These are phyloP conservation scores for Mythimna lalbum DNA, from an alignment of 2,888 invertebrate genomes.

Conservation along the genomic window DNA sequence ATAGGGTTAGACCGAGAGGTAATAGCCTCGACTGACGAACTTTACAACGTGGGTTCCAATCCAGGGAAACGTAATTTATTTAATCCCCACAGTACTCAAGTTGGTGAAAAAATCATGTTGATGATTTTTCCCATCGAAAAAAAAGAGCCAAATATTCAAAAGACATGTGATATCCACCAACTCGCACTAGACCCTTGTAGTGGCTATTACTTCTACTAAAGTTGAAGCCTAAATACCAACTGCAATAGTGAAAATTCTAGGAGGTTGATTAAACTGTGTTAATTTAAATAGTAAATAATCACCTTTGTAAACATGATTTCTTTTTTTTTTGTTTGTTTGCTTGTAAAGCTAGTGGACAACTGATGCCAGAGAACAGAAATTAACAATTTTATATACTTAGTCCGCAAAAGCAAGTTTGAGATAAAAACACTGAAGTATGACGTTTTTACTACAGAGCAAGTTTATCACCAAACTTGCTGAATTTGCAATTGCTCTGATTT, in stretches of 20 bases:
- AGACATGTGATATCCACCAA: too few relatives aligned
- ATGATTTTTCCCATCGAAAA: too few relatives aligned
- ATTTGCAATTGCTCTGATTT: constrained; percentile 41
- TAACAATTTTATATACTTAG: constrained; percentile 35
- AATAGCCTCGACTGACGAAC: too few relatives aligned
- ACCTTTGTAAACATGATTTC: constrained; percentile 36
- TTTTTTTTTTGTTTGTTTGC: constrained; percentile 2
- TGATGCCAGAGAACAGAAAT: constrained; percentile 22
- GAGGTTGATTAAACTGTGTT: background rate
- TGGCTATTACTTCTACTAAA: too few relatives aligned
- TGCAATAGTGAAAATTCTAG: too few relatives aligned
- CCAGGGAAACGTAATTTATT: too few relatives aligned
- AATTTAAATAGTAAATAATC: background rate
- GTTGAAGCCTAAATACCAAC: too few relatives aligned
- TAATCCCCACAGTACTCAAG: too few relatives aligned
- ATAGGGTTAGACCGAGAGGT: too few relatives aligned
- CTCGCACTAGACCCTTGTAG: too few relatives aligned
- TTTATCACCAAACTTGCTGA: constrained; percentile 14
- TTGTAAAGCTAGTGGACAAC: constrained; percentile 8
- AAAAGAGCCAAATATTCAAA: too few relatives aligned
- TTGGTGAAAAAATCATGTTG: too few relatives aligned
- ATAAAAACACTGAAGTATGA: constrained; percentile 16
- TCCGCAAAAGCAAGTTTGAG: constrained; percentile 26
- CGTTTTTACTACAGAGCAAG: constrained; percentile 22
- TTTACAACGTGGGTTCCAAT: background rate